Evolutionary conservation across 2,113 vertebrate species (phyloP).

Genomic region (Natator depressus): DNA sequence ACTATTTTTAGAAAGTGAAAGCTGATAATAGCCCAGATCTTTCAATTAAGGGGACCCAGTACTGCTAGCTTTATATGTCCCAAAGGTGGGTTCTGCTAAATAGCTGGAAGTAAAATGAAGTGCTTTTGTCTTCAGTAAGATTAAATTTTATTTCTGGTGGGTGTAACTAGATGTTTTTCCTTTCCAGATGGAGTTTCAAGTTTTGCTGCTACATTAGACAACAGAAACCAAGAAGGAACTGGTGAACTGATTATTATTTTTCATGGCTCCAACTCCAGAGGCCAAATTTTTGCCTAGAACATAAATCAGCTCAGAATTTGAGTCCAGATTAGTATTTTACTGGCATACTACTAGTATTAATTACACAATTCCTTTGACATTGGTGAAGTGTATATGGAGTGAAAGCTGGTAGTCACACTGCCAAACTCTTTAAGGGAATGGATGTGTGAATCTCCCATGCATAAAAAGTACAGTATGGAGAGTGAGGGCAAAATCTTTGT

Average conservation of each 20-base stretch:
- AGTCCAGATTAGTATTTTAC: background rate
- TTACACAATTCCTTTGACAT: background rate
- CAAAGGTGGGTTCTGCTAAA: background rate
- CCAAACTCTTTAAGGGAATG: background rate
- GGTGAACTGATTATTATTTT: background rate
- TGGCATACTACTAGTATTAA: background rate
- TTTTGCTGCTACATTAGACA: too few species aligned
- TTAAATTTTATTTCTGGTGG: background rate
- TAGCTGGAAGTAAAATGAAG: background rate
- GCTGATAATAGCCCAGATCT: background rate
- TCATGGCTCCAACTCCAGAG: background rate
- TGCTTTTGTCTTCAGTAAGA: background rate
- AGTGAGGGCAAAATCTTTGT: background rate
- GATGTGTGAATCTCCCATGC: background rate
- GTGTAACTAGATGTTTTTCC: background rate
- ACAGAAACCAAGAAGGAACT: background rate
- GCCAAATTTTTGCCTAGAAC: background rate
- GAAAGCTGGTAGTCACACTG: background rate
- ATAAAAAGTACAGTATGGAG: background rate
- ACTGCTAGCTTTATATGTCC: background rate
- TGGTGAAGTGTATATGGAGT: background rate
- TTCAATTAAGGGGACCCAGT: background rate
- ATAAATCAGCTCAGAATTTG: background rate
- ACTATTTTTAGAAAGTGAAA: background rate
- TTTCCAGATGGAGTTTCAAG: background rate